phyloP scores from a whole-genome alignment of 2,797 vertebrate genomes.

The Anabacerthia variegaticeps region DNA sequence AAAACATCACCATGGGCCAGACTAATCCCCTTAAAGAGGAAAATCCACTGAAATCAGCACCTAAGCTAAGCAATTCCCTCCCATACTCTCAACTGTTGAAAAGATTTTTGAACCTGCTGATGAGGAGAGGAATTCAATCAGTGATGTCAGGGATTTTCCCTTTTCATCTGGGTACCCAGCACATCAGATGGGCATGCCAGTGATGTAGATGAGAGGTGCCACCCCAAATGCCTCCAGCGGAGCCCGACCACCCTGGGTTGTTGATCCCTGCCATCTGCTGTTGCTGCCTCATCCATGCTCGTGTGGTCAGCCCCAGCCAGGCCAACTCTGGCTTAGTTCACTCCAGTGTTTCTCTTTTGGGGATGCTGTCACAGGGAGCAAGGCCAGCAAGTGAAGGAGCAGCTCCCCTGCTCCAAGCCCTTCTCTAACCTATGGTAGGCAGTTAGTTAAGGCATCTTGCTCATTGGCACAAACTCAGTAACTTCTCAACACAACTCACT shows the following conservation, averaged over 20 bases:
- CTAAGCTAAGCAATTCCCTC: background rate
- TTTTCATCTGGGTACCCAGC: background rate
- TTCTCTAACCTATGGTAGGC: background rate
- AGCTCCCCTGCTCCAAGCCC: background rate
- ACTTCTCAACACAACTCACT: background rate
- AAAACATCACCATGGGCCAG: background rate
- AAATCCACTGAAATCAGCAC: background rate
- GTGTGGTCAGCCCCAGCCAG: background rate
- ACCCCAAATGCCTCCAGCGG: background rate
- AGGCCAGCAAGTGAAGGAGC: background rate
- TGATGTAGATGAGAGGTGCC: background rate
- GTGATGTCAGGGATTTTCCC: background rate
- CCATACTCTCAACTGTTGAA: background rate
- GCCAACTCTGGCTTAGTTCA: background rate
- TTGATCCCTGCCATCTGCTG: fast-evolving
- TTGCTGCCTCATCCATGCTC: background rate
- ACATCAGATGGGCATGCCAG: background rate
- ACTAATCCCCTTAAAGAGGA: background rate
- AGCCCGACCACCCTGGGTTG: fast-evolving
- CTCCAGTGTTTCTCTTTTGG: background rate
- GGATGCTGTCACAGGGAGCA: background rate
- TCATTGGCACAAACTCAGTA: background rate
- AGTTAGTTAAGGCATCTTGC: background rate
- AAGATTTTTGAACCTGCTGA: background rate
- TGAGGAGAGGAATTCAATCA: background rate